Percentiles rank a stretch among this genome's conserved stretches.
Evolutionary conservation across 2,113 vertebrate genomes (phyloP).

Genomic region (Epinephelus cyanopodus): DNA sequence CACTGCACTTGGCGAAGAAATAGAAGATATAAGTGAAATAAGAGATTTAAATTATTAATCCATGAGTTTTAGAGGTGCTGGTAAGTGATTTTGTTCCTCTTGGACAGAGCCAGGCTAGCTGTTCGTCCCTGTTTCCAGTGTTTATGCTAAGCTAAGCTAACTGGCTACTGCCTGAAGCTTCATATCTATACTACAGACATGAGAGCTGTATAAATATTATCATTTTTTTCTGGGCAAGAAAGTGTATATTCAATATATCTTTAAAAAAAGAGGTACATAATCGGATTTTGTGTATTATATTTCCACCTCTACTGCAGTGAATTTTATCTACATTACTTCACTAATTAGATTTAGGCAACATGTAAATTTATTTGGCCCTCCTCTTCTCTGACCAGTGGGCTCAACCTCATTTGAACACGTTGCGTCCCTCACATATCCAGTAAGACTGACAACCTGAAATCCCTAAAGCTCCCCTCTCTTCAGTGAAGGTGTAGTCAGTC

Average conservation of each 20-base stretch:
- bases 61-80: not conserved
- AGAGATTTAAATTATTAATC: not conserved
- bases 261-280: too few species aligned
- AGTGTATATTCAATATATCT: too few species aligned
- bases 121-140: too few species aligned
- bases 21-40: not conserved
- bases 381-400: not conserved
- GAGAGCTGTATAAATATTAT: not conserved
- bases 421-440: not conserved
- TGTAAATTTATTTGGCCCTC: not conserved
- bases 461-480: not conserved
- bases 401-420: not conserved
- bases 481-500: slow-evolving; percentile 1
- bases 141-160: too few species aligned
- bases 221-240: not conserved
- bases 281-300: not conserved
- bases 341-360: too few species aligned
- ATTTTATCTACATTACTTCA: not conserved
- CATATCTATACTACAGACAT: not conserved
- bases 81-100: too few species aligned
- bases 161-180: not conserved
- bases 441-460: slow-evolving; percentile 5
- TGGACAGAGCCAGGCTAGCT: too few species aligned
- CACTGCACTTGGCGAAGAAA: not conserved
- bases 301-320: not conserved